phyloP scores from a whole-genome alignment of 2,888 invertebrate species.

The Hipparchia sbordonii region DNA sequence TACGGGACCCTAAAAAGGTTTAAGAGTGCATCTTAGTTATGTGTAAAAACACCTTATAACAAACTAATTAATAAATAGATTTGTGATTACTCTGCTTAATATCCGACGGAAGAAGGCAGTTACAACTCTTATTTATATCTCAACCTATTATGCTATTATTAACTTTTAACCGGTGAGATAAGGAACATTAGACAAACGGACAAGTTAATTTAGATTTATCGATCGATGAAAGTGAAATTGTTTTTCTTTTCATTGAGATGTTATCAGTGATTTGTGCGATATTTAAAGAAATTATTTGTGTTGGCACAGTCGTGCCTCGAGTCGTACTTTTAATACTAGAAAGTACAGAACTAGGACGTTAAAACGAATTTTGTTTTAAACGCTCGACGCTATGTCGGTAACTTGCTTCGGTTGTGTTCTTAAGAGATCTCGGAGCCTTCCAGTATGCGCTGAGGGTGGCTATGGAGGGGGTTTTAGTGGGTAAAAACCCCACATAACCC shows the following conservation, averaged over 20 bases:
- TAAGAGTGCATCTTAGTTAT: neutral
- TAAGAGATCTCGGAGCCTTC: no score
- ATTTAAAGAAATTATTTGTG: neutral
- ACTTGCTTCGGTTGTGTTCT: no score
- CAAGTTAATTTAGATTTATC: slow-evolving; percentile 36
- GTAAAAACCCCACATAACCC: no score
- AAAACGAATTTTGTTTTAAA: no score
- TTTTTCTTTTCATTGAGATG: slow-evolving; percentile 20
- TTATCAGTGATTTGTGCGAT: slow-evolving; percentile 1
- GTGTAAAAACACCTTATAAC: slow-evolving; percentile 25
- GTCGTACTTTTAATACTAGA: no score
- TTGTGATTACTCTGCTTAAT: slow-evolving; percentile 36
- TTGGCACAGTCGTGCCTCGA: no score
- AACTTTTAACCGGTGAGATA: slow-evolving; percentile 33
- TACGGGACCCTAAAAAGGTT: no score
- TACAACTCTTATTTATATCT: slow-evolving; percentile 24
- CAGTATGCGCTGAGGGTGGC: no score
- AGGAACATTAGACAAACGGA: slow-evolving; percentile 32
- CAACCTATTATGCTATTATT: slow-evolving; percentile 35
- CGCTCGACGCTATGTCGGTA: no score
- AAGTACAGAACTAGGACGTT: no score
- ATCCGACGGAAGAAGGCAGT: slow-evolving; percentile 39
- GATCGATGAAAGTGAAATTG: slow-evolving; percentile 31
- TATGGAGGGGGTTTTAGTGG: no score
- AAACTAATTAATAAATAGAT: slow-evolving; percentile 25